Conservation (phyloP, 2,797 vertebrate species). For the Taeniopygia guttata region DNA sequence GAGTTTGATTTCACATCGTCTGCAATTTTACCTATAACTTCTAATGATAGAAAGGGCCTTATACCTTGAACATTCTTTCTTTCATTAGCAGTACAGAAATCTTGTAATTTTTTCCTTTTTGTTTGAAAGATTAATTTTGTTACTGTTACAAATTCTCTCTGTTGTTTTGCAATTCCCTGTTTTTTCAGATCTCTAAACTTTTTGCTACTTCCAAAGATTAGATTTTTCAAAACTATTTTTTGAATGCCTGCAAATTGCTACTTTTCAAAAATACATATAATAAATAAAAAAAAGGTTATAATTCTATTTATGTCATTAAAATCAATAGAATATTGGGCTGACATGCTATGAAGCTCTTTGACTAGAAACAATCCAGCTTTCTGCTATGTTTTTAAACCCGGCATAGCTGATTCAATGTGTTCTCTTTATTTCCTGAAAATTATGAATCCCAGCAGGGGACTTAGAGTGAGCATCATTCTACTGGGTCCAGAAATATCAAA, state of each 20-base stretch:
- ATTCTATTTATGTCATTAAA: background rate
- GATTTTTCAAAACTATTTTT: background rate
- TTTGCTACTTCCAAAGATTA: background rate
- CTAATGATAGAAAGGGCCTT: background rate
- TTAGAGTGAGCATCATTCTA: background rate
- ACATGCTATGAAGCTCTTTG: background rate
- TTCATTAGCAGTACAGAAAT: background rate
- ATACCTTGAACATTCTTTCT: background rate
- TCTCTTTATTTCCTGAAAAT: conserved; percentile 1
- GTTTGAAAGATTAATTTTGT: background rate
- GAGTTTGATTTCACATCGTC: background rate
- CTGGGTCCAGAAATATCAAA: background rate
- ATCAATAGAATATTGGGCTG: background rate
- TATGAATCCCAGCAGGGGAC: background rate
- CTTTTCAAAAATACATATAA: background rate
- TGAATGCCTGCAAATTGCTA: background rate
- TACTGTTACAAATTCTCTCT: background rate
- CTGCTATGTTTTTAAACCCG: background rate
- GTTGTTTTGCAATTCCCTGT: background rate
- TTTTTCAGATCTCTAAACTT: background rate
- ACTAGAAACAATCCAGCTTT: background rate
- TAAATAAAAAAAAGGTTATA: background rate
- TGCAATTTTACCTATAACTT: background rate
- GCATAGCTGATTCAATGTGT: background rate
- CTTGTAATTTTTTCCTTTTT: background rate